These are phyloP conservation scores for Drosophila grimshawi DNA, from an alignment of 1,140 invertebrate genomes.

Conservation along the genomic window DNA sequence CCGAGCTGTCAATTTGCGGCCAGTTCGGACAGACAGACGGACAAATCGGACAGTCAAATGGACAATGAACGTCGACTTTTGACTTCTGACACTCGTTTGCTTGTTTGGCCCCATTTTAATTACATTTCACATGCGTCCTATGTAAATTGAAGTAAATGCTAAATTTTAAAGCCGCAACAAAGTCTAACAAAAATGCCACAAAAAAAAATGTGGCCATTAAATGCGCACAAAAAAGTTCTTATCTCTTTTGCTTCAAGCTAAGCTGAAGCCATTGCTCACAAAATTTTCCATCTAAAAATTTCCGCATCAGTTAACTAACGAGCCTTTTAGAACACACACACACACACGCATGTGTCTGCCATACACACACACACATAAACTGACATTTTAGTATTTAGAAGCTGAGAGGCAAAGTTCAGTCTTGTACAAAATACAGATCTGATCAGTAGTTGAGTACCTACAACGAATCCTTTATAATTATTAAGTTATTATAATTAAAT, in stretches of 20 bases:
- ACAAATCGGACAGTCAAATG: constrained; percentile 22
- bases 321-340: constrained; percentile 40
- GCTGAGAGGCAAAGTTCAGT: constrained; percentile 22
- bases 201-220: constrained; percentile 35
- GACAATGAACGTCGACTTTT: constrained; percentile 34
- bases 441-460: constrained; percentile 10
- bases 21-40: constrained; percentile 18
- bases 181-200: constrained; percentile 3
- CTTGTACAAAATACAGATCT: constrained; percentile 10
- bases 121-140: constrained; percentile 54
- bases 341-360: not conserved
- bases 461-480: constrained; percentile 29
- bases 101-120: constrained; percentile 70
- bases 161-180: constrained; percentile 53
- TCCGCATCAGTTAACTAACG: constrained; percentile 73
- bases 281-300: constrained; percentile 56
- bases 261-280: constrained; percentile 46
- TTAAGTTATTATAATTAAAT: not conserved
- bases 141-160: constrained; percentile 55
- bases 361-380: not conserved
- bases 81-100: constrained; percentile 75
- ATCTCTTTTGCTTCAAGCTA: constrained; percentile 59
- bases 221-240: constrained; percentile 69
- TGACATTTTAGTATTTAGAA: not conserved
- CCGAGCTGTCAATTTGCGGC: constrained; percentile 72